Evolutionary conservation across 2,888 invertebrate genomes (phyloP), one percentile per base, ranked within the genome.

Genomic region (Chesias legatella): DNA sequence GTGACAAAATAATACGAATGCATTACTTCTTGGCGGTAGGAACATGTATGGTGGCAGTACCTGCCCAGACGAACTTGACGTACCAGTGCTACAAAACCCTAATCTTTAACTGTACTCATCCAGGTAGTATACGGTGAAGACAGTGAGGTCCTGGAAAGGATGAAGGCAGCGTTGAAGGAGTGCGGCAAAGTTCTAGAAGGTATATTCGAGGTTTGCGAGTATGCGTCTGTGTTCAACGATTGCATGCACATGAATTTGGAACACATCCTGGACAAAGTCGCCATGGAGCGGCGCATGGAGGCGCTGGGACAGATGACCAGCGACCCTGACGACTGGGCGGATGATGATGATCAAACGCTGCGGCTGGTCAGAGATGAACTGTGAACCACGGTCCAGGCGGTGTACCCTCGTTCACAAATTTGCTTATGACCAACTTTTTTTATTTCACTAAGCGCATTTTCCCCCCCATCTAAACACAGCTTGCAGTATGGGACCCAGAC

Each of bases 221-320:
- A 76, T 32, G 80, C 86, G 4, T 77, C 85, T 0, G 65, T 81
- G 1, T 88, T 88, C 31, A 88, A 88, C 33, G 88, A 88, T 38
- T 88, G 86, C 27, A 88, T 88, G 86, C 85, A 86, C 58, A 79
- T 84, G 58, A 82, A 77, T 39, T 84, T 85, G 85, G 86, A 86
- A 27, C 86, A 88, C 59, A 70, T 86, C 1, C 40, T 88, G 28
- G 85, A 86, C 32, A 81, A 79, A 46, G 66, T 80, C 31, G 81
- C 70, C 3, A 78, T 86, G 81, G 83, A 86, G 29, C 62, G 84
- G 1, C 58, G 86, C 0, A 79, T 88, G 85, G 77, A 83, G 36
- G 82, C 84, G 0, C 47, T 88, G 13, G 83, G 82, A 0, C 76
- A 86, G 48, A 79, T 88, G 70, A 67, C 74, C 0, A 53, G 65